Conservation (phyloP, 2,113 vertebrate species). For the Panthera leo region DNA sequence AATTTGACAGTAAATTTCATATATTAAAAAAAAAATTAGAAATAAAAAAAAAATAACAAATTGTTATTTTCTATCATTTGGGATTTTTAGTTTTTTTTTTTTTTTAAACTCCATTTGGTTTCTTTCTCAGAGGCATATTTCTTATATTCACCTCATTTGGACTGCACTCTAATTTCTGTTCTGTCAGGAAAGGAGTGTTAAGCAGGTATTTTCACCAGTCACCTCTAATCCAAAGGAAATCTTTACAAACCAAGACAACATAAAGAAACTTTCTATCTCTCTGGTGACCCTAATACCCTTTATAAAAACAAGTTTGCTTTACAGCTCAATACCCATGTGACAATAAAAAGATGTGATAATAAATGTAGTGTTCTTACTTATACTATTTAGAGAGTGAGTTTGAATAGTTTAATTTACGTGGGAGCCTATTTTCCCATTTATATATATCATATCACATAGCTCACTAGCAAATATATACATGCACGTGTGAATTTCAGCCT, state of each 20-base stretch:
- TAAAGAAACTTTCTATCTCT: not conserved
- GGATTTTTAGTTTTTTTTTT: not conserved
- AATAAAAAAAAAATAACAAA: too few relatives aligned
- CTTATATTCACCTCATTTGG: not conserved
- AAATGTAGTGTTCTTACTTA: not conserved
- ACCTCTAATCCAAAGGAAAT: constrained; percentile 4
- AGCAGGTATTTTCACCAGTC: not conserved
- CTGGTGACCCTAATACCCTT: not conserved
- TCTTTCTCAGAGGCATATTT: not conserved
- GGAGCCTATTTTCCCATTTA: not conserved
- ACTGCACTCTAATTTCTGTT: constrained; percentile 6
- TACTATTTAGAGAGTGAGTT: not conserved
- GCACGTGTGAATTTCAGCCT: not conserved
- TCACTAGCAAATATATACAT: not conserved
- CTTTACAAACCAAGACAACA: not conserved
- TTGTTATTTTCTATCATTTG: not conserved
- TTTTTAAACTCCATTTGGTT: not conserved
- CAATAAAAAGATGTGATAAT: not conserved
- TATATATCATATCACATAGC: not conserved
- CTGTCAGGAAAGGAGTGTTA: not conserved
- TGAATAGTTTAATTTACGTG: not conserved
- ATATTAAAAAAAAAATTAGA: too few relatives aligned
- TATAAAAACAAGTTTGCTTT: not conserved
- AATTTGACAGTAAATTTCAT: too few relatives aligned
- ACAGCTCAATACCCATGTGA: not conserved